Percentiles rank a stretch among this genome's conserved stretches.
phyloP scores from a whole-genome alignment of 2,797 vertebrate genomes.

The Rhinoraja longicauda region DNA sequence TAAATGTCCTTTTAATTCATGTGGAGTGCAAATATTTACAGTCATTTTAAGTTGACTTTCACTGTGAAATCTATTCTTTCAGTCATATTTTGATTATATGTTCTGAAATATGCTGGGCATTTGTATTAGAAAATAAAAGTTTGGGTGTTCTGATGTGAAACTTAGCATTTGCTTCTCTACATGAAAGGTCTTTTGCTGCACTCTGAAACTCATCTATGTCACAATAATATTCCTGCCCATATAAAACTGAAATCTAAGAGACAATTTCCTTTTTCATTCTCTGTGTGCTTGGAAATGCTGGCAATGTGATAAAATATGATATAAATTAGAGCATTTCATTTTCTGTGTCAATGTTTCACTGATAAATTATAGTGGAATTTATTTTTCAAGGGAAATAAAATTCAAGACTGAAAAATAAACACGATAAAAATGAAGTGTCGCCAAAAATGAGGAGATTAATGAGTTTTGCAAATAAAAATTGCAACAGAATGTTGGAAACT shows the following conservation, averaged over 20 bases:
- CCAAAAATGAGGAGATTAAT: neutral
- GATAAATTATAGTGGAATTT: neutral
- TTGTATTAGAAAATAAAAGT: neutral
- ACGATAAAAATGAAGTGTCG: neutral
- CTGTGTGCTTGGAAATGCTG: neutral
- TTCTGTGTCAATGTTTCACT: neutral
- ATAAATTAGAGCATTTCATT: neutral
- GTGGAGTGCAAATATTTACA: too few relatives aligned
- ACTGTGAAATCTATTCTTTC: neutral
- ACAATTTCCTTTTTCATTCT: neutral
- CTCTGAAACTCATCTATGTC: neutral
- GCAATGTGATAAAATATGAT: neutral
- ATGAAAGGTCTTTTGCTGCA: neutral
- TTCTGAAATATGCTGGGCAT: neutral
- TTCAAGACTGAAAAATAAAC: neutral
- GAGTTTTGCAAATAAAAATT: conserved; percentile 3
- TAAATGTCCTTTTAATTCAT: too few relatives aligned
- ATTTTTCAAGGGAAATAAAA: neutral
- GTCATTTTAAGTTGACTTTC: neutral
- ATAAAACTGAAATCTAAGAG: neutral
- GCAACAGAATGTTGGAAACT: neutral
- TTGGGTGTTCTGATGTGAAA: neutral
- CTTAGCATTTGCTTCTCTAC: neutral
- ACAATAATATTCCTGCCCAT: neutral
- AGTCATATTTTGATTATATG: neutral